Conservation (phyloP, 2,888 invertebrate genomes). For the Dasypolia templi region DNA sequence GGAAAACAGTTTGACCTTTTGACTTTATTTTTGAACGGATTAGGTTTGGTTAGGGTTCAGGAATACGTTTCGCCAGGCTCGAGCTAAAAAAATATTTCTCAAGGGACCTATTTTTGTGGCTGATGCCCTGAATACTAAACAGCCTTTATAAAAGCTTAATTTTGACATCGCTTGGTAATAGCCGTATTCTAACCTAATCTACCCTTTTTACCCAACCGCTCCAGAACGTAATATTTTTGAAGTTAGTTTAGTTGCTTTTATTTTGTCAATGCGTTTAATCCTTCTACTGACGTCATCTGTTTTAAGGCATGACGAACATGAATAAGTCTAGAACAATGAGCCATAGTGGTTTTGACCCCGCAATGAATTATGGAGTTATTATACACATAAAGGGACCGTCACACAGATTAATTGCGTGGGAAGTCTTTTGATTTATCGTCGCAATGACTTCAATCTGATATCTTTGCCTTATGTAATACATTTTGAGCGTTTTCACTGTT, state of each 20-base stretch:
- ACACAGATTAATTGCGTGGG: conserved; percentile 25
- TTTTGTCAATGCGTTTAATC: background rate
- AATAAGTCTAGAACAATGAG: background rate
- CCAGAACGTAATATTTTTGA: no score
- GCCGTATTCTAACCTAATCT: background rate
- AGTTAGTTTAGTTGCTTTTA: no score
- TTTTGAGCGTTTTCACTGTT: background rate
- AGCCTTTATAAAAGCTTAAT: conserved; percentile 19
- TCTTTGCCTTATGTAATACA: background rate
- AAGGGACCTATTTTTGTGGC: conserved; percentile 21
- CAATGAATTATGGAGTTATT: conserved; percentile 9
- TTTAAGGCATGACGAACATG: background rate
- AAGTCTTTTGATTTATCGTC: conserved; percentile 1
- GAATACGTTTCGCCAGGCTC: conserved; percentile 13
- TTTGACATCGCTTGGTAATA: background rate
- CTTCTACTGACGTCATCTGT: background rate
- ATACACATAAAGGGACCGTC: background rate
- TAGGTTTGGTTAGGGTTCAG: background rate
- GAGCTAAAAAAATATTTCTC: no score
- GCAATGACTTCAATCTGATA: background rate
- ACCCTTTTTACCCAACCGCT: background rate
- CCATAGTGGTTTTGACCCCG: background rate
- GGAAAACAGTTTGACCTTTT: conserved; percentile 32
- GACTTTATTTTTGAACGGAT: conserved; percentile 24
- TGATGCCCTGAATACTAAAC: conserved; percentile 31